phyloP scores from a whole-genome alignment of 2,797 vertebrate genomes.

The Xenopus petersii region DNA sequence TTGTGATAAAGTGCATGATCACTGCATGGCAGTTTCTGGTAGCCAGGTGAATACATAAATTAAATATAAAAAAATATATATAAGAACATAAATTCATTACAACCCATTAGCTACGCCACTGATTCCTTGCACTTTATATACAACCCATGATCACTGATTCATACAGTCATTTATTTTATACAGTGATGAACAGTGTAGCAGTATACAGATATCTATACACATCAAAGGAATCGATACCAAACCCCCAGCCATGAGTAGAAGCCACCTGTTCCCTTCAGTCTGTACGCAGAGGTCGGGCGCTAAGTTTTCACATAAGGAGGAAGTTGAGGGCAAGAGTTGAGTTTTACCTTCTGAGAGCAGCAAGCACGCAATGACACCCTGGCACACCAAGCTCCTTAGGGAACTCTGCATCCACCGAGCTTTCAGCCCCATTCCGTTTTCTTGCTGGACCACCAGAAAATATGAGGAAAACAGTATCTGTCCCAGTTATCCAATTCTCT shows the following conservation, averaged over 20 bases:
- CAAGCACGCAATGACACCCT: neutral
- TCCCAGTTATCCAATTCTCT: neutral
- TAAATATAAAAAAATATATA: too few relatives aligned
- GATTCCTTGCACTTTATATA: too few relatives aligned
- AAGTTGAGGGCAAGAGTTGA: neutral
- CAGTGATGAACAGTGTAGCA: too few relatives aligned
- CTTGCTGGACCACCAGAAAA: neutral
- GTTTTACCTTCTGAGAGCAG: constrained; percentile 26
- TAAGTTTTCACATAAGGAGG: neutral
- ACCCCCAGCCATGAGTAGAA: neutral
- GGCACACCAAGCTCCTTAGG: neutral
- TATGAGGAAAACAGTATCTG: neutral
- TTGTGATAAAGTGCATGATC: too few relatives aligned
- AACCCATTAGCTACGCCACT: too few relatives aligned
- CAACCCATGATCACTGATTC: too few relatives aligned
- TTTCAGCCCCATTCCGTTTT: constrained; percentile 5
- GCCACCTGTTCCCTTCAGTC: constrained; percentile 22
- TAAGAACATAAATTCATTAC: too few relatives aligned
- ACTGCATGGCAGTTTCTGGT: too few relatives aligned
- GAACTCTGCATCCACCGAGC: neutral
- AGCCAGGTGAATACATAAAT: too few relatives aligned
- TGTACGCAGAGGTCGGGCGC: neutral
- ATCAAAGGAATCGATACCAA: too few relatives aligned
- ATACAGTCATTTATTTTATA: too few relatives aligned
- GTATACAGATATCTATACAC: too few relatives aligned